Conservation (phyloP, 2,888 invertebrate genomes). For the Belgica antarctica region DNA sequence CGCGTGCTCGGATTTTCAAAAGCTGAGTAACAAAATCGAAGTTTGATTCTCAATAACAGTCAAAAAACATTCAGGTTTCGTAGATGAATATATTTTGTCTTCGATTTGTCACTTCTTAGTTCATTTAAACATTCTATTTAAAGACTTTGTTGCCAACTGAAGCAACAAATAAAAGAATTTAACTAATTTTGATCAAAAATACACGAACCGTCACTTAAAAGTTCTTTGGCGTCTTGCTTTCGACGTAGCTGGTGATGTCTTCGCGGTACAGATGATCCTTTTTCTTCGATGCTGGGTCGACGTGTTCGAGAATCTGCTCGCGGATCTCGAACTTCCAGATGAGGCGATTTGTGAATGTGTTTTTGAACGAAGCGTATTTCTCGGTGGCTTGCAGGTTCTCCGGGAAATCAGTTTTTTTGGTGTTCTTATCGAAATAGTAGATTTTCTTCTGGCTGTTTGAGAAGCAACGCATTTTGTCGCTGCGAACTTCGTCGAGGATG, state of each 20-base stretch:
- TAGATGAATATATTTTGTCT: too few relatives aligned
- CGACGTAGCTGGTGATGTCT: constrained; percentile 46
- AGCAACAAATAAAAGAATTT: too few relatives aligned
- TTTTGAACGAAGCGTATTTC: constrained; percentile 52
- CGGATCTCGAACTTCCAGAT: constrained; percentile 54
- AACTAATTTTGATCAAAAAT: too few relatives aligned
- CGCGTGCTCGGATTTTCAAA: too few relatives aligned
- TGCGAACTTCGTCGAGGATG: constrained; percentile 51
- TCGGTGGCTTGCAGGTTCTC: constrained; percentile 47
- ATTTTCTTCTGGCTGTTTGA: constrained; percentile 49
- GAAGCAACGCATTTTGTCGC: constrained; percentile 48
- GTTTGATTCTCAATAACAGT: too few relatives aligned
- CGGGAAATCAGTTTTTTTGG: constrained; percentile 47
- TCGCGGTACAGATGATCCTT: constrained; percentile 46
- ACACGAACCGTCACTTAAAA: too few relatives aligned
- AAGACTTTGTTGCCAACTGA: too few relatives aligned
- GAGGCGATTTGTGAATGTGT: constrained; percentile 49
- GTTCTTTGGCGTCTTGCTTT: constrained; percentile 28
- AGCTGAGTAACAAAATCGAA: too few relatives aligned
- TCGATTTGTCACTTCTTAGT: too few relatives aligned
- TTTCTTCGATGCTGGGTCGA: constrained; percentile 45
- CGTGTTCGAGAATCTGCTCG: constrained; percentile 51
- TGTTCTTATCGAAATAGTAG: constrained; percentile 50
- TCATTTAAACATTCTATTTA: too few relatives aligned
- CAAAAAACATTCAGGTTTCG: too few relatives aligned